Evolutionary conservation across 2,888 invertebrate genomes (phyloP), one percentile per base, ranked within the genome.

Genomic region (Eustalomyia histrio): DNA sequence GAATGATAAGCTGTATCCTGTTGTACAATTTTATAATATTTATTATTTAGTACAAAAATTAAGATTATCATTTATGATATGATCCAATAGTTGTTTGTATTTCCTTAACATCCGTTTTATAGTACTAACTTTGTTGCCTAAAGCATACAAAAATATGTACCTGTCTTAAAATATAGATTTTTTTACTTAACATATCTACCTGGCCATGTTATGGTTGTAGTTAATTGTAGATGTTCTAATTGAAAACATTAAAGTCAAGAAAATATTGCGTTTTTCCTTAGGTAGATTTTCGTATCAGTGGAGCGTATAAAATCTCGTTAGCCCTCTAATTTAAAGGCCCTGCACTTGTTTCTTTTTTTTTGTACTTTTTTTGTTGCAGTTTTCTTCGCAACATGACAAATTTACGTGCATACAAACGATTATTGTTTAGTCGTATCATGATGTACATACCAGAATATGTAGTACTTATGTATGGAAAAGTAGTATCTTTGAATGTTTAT

Each of bases 301-400:
- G 74, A 75, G 81, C 78, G 74, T 53, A 74, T 58, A 65, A 81
- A 78, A 81, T 78, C 81, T 81, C 24, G 81, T 78, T 81, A 71
- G 74, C 78, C 81, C 81, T 81, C 67, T 57, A 58, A 29, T 47
- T 67, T 61, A 29, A 52, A 76, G 50, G 58, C 72, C 67, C 78
- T 67, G 71, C 55, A 61, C 16, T 72, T 58, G 47, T 39, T 72
- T 17, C 43, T 67, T 60, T 39, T 72, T 17, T 53, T 67, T 60
- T 71, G 58, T 52, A 64, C 2, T 24, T 57, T n/a, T 50, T 17
- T 14, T 72, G 33, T 24, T 72, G 24, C n/a, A 39, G 53, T 18
- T 79, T 65, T 35, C 29, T 61, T 50, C 67, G 33, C 53, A 73
- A 50, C 76, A 73, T 76, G 68, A 80, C 80, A 80, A 71, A 52